Base-by-base conservation (phyloP, 2,113 vertebrate species). In the Ovis canadensis region DNA sequence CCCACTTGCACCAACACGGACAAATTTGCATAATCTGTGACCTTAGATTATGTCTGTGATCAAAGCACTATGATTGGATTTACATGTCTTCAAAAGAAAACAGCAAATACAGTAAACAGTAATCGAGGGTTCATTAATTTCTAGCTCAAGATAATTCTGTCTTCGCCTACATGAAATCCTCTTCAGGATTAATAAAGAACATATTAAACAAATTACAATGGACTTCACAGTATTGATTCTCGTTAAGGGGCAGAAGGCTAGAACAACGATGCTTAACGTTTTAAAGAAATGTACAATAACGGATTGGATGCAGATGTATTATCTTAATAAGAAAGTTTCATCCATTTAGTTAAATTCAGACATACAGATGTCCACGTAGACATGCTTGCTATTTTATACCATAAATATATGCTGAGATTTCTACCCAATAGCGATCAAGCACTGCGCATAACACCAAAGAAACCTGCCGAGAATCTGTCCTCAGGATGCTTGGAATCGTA, bases 41-140 rank as follows among this genome's bases (percentile, higher is more conserved):
- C 23, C 50, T 13, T 55, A 59, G 25, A 60, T 94, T 60, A 93
- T 64, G 33, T 92, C 80, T 93, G 16, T 94, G 48, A 92, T 23
- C 96, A 55, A 84, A 64, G 29, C 90, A 82, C 17, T 81, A 19
- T 83, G 36, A 54, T 2, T 89, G 12, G 50, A 62, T 64, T 96
- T 86, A 92, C 7, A 54, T 91, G 96, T 78, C 33, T 97, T 13
- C 67, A 67, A 93, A 92, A 90, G 78, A 91, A 90, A 91, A 90
- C 45, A 77, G n/a, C 80, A 62, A 93, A 31, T 31, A 91, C 13
- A 57, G n/a, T 78, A 64, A 94, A 27, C 16, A 96, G 74, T 97
- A 92, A 89, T 48, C 74, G 57, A 94, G 43, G 57, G 40, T 86
- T 81, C 50, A 71, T 64, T 96, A 91, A 83, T 80, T 95, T 97